Conservation (phyloP, 1,140 invertebrate genomes). For the Gyrodactylus bullatarudis region DNA sequence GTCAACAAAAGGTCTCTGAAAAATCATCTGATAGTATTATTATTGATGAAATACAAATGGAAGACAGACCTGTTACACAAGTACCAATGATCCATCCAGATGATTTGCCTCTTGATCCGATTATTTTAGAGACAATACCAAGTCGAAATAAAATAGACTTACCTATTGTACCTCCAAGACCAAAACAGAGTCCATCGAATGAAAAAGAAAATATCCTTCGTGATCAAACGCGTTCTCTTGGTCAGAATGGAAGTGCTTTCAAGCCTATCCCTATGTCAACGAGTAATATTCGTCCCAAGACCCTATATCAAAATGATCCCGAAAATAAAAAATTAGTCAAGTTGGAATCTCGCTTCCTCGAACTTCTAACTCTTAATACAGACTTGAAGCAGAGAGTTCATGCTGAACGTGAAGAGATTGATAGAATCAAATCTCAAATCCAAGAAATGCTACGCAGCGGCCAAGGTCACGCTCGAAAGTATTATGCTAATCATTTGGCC, state of each 20-base stretch:
- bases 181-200: not conserved
- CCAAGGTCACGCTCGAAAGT: not conserved
- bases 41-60: no score
- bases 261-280: not conserved
- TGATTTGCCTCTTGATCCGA: not conserved
- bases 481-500: not conserved
- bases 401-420: not conserved
- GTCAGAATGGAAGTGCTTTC: not conserved
- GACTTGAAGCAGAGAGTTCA: not conserved
- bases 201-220: not conserved
- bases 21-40: no score
- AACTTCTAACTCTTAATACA: not conserved
- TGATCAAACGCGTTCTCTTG: not conserved
- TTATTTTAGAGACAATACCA: not conserved
- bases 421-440: not conserved
- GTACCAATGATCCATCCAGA: no score
- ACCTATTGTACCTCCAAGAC: not conserved
- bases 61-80: no score
- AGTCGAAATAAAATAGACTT: not conserved
- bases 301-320: no score
- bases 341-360: not conserved
- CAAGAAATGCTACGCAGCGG: not conserved
- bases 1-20: no score
- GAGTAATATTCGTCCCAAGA: not conserved
- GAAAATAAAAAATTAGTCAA: not conserved